phyloP scores from a whole-genome alignment of 2,797 vertebrate genomes.

The Cottoperca gobio region DNA sequence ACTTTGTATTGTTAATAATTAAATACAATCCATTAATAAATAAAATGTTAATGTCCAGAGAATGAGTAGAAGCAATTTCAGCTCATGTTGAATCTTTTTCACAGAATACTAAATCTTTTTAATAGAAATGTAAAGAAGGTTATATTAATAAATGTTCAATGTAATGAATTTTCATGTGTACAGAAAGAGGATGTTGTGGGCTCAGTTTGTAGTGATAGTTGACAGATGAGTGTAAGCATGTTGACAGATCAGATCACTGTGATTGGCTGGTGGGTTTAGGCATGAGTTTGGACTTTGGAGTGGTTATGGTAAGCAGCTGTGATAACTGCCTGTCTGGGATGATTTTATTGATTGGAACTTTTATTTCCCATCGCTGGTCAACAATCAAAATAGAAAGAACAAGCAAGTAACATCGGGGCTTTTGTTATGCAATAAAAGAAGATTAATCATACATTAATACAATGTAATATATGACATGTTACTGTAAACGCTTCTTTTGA shows the following conservation, averaged over 20 bases:
- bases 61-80: not conserved
- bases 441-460: not conserved
- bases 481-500: not conserved
- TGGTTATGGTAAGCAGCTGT: not conserved
- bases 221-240: not conserved
- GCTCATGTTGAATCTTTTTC: not conserved
- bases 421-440: not conserved
- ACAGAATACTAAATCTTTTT: not conserved
- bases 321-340: not conserved
- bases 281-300: slow-evolving; percentile 10
- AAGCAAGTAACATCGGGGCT: not conserved
- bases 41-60: not conserved
- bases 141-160: too few species aligned
- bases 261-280: not conserved
- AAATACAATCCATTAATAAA: not conserved
- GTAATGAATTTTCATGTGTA: not conserved
- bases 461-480: too few species aligned
- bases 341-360: not conserved
- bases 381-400: not conserved
- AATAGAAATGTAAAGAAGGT: too few species aligned
- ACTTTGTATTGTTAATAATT: not conserved
- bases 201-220: not conserved
- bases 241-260: not conserved
- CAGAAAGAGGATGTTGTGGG: not conserved
- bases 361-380: not conserved